These are phyloP conservation scores for Decapterus maruadsi DNA, from an alignment of 2,797 vertebrate genomes.

Conservation along the genomic window DNA sequence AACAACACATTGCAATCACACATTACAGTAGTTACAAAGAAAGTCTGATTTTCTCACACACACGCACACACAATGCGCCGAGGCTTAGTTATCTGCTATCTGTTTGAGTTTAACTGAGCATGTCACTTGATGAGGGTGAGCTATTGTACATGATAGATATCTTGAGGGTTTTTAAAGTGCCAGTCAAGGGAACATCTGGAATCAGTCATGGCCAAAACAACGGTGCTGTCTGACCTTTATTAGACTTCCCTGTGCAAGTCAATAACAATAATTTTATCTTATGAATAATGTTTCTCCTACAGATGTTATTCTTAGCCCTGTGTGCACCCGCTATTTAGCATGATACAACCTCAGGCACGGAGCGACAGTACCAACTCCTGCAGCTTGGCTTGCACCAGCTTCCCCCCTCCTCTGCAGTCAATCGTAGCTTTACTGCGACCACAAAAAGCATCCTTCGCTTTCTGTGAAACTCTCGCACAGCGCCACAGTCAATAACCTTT, in stretches of 20 bases:
- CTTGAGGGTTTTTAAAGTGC: background rate
- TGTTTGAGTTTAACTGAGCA: background rate
- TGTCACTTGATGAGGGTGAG: background rate
- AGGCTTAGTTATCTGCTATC: background rate
- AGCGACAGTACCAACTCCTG: conserved; percentile 6
- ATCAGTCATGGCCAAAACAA: background rate
- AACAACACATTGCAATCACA: background rate
- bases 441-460: conserved; percentile 57
- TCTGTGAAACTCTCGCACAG: conserved; percentile 31
- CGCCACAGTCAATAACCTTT: conserved; percentile 57
- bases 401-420: conserved; percentile 28
- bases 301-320: conserved; percentile 1
- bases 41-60: background rate
- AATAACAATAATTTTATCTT: background rate
- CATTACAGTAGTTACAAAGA: background rate
- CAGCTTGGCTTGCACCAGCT: conserved; percentile 12
- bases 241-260: background rate
- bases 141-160: background rate
- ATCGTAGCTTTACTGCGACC: conserved; percentile 50
- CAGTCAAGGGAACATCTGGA: background rate
- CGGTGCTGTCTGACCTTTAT: background rate
- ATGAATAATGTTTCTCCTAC: background rate
- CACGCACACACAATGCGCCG: background rate
- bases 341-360: background rate
- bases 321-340: background rate